These are phyloP conservation scores for Latheticus oryzae DNA, from an alignment of 2,888 invertebrate genomes.

Conservation along the genomic window DNA sequence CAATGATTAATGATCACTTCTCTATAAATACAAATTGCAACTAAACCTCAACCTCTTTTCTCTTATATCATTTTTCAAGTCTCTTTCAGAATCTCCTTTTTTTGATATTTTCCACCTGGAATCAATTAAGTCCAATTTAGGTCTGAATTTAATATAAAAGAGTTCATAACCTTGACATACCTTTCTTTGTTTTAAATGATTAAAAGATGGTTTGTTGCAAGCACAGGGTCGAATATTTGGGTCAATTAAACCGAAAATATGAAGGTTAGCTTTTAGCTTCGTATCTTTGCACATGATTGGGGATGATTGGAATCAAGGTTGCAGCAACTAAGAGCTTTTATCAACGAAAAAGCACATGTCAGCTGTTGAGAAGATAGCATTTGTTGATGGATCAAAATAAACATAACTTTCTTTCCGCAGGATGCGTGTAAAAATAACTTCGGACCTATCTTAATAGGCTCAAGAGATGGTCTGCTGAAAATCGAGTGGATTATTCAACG, in stretches of 20 bases:
- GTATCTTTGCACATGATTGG: constrained; percentile 19
- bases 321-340: background rate
- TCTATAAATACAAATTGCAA: constrained; percentile 29
- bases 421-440: constrained; percentile 19
- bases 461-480: constrained; percentile 3
- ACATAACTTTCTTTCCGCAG: constrained; percentile 18
- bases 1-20: constrained; percentile 30
- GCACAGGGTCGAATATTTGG: constrained; percentile 22
- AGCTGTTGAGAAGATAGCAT: no score
- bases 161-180: constrained; percentile 19
- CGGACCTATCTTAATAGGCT: constrained; percentile 25
- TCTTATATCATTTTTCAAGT: no score
- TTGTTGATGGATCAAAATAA: constrained; percentile 27
- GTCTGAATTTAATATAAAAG: constrained; percentile 14
- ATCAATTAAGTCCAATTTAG: constrained; percentile 1
- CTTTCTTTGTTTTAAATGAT: constrained; percentile 25
- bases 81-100: no score
- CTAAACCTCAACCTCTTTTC: constrained; percentile 32
- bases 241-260: constrained; percentile 31
- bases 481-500: background rate
- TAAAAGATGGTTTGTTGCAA: constrained; percentile 18
- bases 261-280: constrained; percentile 14
- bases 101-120: no score
- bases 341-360: background rate
- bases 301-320: constrained; percentile 27